Evolutionary conservation across 2,888 invertebrate species (phyloP).

Genomic region (Artemia sinica): DNA sequence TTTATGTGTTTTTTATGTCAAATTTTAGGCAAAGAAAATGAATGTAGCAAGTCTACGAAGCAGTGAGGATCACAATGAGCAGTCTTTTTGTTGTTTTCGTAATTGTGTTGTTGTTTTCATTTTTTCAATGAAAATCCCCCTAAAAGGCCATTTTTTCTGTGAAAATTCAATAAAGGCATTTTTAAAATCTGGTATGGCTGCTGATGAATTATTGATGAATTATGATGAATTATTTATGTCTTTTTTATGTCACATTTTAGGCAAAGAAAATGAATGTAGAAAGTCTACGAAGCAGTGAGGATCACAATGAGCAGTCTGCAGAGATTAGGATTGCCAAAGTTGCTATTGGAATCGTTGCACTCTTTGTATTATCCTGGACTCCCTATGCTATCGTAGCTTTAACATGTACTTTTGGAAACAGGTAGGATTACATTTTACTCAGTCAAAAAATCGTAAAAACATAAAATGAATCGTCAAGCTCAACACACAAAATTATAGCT

Average conservation of each 20-base stretch:
- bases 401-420: constrained; percentile 47
- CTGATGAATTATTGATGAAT: too few relatives aligned
- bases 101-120: too few relatives aligned
- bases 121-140: too few relatives aligned
- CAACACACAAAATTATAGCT: too few relatives aligned
- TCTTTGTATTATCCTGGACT: constrained; percentile 54
- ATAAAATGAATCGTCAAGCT: too few relatives aligned
- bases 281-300: constrained; percentile 44
- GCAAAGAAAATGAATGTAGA: constrained; percentile 62
- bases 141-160: too few relatives aligned
- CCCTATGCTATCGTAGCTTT: constrained; percentile 53
- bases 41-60: constrained; percentile 53
- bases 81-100: too few relatives aligned
- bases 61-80: constrained; percentile 40
- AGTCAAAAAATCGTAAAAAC: too few relatives aligned
- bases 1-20: too few relatives aligned
- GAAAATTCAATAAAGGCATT: too few relatives aligned
- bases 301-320: constrained; percentile 41
- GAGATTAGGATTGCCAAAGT: constrained; percentile 56
- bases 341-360: constrained; percentile 51
- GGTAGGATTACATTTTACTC: neutral
- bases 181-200: too few relatives aligned
- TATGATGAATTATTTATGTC: too few relatives aligned
- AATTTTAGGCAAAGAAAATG: constrained; percentile 51
- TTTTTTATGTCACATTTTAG: constrained; percentile 35